These are phyloP conservation scores for Psittacula echo DNA, from an alignment of 2,797 vertebrate species.

Conservation along the genomic window DNA sequence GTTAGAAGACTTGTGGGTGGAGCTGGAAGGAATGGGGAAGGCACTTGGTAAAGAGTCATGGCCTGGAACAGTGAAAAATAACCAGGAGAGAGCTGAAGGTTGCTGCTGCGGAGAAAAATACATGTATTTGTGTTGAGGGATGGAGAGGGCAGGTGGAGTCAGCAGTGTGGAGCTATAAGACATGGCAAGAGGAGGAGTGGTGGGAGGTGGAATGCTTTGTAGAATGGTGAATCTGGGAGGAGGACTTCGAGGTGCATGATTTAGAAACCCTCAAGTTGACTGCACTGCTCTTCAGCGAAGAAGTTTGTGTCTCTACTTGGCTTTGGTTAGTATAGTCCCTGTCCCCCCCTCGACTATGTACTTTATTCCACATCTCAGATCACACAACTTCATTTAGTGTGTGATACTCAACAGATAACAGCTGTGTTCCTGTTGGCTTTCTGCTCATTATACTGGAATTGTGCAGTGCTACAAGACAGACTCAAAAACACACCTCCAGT, in stretches of 20 bases:
- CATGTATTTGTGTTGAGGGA: neutral
- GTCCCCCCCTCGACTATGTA: neutral
- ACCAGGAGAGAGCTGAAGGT: neutral
- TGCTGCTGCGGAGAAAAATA: neutral
- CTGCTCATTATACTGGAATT: neutral
- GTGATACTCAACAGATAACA: neutral
- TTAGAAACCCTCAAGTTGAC: neutral
- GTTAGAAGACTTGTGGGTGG: neutral
- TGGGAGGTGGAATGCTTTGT: neutral
- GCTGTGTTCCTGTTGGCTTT: neutral
- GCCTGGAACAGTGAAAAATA: neutral
- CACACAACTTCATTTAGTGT: neutral
- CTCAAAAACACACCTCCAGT: neutral
- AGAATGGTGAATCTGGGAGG: neutral
- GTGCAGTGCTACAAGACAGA: neutral
- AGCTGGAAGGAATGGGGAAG: neutral
- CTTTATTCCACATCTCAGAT: neutral
- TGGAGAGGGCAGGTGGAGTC: neutral
- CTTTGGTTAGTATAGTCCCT: neutral
- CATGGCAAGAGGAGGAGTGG: neutral
- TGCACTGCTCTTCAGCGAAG: neutral
- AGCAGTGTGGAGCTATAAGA: neutral
- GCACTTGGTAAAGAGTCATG: neutral
- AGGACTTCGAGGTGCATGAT: neutral
- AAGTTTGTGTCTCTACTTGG: neutral